A percentile compares a stretch with the other conserved stretches of the same genome.
Evolutionary conservation across 2,113 vertebrate genomes (phyloP).

Genomic region (Machaerirhynchus nigripectus): DNA sequence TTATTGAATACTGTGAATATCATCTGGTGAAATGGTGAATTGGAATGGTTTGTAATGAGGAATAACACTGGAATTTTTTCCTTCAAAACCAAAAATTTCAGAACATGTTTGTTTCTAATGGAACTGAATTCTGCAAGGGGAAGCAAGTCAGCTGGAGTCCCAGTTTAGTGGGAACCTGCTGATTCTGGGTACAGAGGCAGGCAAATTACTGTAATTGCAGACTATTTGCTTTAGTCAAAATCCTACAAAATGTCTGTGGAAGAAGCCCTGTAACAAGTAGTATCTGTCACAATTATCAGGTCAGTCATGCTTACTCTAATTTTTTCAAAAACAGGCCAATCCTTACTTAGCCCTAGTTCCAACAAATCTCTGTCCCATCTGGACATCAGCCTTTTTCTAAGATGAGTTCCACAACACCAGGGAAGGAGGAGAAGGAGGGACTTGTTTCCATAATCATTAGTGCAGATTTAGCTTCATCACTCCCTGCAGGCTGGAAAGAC

Average conservation of each 20-base stretch:
- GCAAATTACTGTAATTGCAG: background rate
- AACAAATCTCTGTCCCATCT: background rate
- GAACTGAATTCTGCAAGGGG: background rate
- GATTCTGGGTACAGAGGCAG: background rate
- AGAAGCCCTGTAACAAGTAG: background rate
- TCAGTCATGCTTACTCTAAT: background rate
- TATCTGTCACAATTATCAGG: background rate
- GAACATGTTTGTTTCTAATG: background rate
- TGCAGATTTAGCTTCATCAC: background rate
- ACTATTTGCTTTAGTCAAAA: background rate
- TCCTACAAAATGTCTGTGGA: background rate
- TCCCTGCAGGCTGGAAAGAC: fast-evolving
- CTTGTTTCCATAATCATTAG: background rate
- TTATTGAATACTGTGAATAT: background rate
- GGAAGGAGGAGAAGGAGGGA: background rate
- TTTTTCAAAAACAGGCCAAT: conserved; percentile 10
- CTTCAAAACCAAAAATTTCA: background rate
- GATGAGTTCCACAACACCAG: background rate
- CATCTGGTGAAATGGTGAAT: background rate
- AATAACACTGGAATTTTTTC: background rate
- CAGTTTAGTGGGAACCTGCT: background rate
- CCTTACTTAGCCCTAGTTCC: background rate
- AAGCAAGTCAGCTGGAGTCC: background rate
- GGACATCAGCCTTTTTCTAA: background rate
- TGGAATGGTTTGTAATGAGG: background rate